Evolutionary conservation across 2,888 invertebrate species (phyloP).

Genomic region (Crepidodera aurea): DNA sequence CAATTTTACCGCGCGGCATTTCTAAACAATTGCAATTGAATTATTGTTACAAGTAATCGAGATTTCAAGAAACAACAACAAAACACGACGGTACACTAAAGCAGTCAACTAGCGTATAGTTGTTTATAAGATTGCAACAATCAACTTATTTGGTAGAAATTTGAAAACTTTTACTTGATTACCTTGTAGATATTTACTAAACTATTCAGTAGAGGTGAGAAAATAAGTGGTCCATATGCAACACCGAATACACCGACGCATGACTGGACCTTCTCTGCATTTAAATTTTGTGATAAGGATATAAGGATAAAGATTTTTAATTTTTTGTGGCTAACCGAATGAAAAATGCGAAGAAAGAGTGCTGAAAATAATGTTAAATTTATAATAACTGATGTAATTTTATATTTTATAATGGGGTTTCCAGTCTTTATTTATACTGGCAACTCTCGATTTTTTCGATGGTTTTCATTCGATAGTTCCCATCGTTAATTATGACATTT

Average conservation of each 20-base stretch:
- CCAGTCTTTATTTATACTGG: too few relatives aligned
- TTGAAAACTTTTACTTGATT: constrained; percentile 22
- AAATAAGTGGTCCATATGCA: neutral
- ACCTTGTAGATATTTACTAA: constrained; percentile 16
- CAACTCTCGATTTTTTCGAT: too few relatives aligned
- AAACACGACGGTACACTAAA: neutral
- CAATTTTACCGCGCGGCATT: constrained; percentile 39
- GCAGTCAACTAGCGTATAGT: neutral
- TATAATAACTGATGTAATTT: too few relatives aligned
- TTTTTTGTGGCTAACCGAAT: too few relatives aligned
- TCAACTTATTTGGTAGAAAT: constrained; percentile 4
- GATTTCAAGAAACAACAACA: neutral
- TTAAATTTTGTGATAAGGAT: too few relatives aligned
- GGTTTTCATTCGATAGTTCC: too few relatives aligned
- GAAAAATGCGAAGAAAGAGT: too few relatives aligned
- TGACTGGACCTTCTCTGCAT: too few relatives aligned
- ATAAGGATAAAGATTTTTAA: too few relatives aligned
- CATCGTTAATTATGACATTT: too few relatives aligned
- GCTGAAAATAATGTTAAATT: too few relatives aligned
- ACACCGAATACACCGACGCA: neutral
- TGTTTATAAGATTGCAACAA: constrained; percentile 6
- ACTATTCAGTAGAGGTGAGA: neutral
- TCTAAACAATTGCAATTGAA: constrained; percentile 13
- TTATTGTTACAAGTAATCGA: neutral
- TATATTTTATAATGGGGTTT: too few relatives aligned